Evolutionary conservation across 2,797 vertebrate genomes (phyloP).

Genomic region (Platalea minor): DNA sequence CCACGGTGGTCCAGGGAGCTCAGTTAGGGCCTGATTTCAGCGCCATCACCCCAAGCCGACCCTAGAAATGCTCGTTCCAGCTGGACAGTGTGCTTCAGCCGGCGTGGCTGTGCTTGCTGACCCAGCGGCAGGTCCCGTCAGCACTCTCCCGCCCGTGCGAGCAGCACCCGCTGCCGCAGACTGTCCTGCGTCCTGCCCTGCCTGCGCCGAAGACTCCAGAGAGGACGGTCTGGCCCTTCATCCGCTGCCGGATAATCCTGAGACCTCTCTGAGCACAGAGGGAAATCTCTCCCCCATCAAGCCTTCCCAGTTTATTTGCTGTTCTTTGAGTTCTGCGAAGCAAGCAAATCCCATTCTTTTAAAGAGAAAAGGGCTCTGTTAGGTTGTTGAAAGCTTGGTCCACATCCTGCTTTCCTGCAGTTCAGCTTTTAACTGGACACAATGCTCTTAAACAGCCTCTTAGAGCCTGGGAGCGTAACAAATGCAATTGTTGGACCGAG

Average conservation of each 20-base stretch:
- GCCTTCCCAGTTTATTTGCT: background rate
- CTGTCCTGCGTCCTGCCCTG: background rate
- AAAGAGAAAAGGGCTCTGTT: background rate
- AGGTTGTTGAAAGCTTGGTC: background rate
- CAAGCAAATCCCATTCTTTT: background rate
- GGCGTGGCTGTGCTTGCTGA: background rate
- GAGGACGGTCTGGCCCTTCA: background rate
- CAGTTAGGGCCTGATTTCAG: background rate
- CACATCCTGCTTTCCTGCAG: background rate
- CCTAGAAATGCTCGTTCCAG: background rate
- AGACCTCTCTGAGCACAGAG: background rate
- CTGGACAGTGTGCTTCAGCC: background rate
- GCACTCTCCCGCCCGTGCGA: rapidly evolving
- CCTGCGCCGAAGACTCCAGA: background rate
- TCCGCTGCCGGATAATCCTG: background rate
- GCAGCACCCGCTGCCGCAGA: background rate
- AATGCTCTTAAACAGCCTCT: background rate
- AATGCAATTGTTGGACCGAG: no score
- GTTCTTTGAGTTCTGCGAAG: background rate
- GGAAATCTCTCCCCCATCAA: background rate
- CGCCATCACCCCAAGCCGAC: rapidly evolving
- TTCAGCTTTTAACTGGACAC: background rate
- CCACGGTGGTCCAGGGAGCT: background rate
- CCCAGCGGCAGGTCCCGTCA: background rate
- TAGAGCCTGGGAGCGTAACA: background rate